A percentile compares a stretch with the other conserved stretches of the same genome.
Evolutionary conservation across 1,140 invertebrate species (phyloP).

Genomic region (Drosophila lacertosa): DNA sequence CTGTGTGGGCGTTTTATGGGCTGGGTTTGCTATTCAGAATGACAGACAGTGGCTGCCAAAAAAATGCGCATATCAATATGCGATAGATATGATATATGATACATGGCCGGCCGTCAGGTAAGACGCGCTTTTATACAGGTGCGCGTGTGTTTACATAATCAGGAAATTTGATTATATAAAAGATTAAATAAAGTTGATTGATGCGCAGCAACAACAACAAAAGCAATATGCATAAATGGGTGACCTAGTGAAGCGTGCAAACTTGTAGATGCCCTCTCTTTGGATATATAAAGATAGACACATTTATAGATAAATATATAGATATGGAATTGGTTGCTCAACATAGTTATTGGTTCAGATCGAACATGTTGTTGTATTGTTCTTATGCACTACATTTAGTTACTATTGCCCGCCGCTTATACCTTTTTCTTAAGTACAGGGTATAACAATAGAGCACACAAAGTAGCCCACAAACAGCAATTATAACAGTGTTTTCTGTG

Average conservation of each 20-base stretch:
- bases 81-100: constrained; percentile 23
- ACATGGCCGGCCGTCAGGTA: background rate
- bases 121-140: background rate
- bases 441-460: background rate
- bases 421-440: background rate
- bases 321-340: no score
- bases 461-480: constrained; percentile 2
- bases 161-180: constrained; percentile 75
- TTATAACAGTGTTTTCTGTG: background rate
- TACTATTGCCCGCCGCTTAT: no score
- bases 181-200: constrained; percentile 74
- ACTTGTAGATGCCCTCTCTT: no score
- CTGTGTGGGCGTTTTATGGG: constrained; percentile 39
- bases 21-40: constrained; percentile 10
- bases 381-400: no score
- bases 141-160: constrained; percentile 53
- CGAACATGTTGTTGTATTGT: no score
- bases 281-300: no score
- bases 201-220: constrained; percentile 21
- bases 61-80: constrained; percentile 42
- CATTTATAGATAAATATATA: no score
- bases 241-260: no score
- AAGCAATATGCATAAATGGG: background rate
- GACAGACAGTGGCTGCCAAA: constrained; percentile 24
- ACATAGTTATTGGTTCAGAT: no score